A percentile compares a stretch with the other conserved stretches of the same genome.
Conservation (phyloP, 2,888 invertebrate species). For the Thecophora atra region DNA sequence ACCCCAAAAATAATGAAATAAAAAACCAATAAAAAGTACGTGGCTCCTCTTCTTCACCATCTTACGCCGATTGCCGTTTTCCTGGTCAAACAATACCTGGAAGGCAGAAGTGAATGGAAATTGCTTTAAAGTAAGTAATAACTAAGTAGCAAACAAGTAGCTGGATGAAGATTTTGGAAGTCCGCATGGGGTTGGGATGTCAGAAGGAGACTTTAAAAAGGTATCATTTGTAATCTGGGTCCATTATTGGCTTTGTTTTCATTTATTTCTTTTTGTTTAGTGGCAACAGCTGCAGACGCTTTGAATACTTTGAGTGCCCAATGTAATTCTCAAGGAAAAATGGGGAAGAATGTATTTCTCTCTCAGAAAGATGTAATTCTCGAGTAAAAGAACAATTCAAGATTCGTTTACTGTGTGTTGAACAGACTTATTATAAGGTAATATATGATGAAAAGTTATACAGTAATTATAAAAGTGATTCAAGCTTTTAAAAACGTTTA, state of each 20-base stretch:
- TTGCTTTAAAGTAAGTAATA: not conserved
- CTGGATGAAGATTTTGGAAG: not conserved
- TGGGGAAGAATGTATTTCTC: no score
- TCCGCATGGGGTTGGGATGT: no score
- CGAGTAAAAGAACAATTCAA: no score
- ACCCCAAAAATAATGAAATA: not conserved
- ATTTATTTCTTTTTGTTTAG: not conserved
- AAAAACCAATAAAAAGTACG: not conserved
- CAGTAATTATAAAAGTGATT: no score
- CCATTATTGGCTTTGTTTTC: not conserved
- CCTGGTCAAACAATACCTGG: not conserved
- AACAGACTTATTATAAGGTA: no score
- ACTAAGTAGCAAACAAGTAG: not conserved
- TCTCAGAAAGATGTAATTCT: no score
- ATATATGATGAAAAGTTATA: no score
- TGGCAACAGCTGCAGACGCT: no score
- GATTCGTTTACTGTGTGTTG: no score
- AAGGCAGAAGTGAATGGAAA: not conserved
- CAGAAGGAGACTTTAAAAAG: not conserved
- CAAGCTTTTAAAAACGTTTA: no score
- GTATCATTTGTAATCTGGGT: constrained; percentile 1
- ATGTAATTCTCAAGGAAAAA: no score
- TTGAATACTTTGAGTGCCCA: no score
- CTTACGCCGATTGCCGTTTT: not conserved
- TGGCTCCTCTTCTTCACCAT: not conserved